These are phyloP conservation scores for Ptychoptera albimana DNA, from an alignment of 2,888 invertebrate species.

Conservation along the genomic window DNA sequence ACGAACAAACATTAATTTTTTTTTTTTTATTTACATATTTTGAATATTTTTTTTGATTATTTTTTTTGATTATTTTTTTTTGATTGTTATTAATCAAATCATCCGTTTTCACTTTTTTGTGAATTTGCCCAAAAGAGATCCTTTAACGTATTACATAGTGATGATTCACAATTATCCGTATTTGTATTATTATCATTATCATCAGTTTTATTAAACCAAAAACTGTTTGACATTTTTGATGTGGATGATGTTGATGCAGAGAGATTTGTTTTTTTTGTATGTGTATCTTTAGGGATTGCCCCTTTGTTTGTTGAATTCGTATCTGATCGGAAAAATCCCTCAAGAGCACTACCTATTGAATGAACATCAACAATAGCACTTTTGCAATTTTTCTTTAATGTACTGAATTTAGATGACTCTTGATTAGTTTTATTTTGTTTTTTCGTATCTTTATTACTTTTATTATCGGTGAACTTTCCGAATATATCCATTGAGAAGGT, in stretches of 20 bases:
- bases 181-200: constrained; percentile 51
- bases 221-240: constrained; percentile 20
- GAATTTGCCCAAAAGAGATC: constrained; percentile 43
- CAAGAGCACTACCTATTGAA: constrained; percentile 67
- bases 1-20: too few species aligned
- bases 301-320: constrained; percentile 29
- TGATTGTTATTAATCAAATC: too few species aligned
- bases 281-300: constrained; percentile 31
- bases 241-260: constrained; percentile 26
- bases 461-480: constrained; percentile 34
- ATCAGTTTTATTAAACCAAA: constrained; percentile 48
- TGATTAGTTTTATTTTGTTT: constrained; percentile 18
- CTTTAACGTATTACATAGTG: constrained; percentile 67
- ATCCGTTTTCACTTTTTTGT: too few species aligned
- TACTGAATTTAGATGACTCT: neutral
- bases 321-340: constrained; percentile 52
- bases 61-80: too few species aligned
- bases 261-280: constrained; percentile 19
- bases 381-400: constrained; percentile 34
- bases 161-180: constrained; percentile 59
- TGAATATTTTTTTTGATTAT: too few species aligned
- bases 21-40: too few species aligned
- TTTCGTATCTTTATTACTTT: constrained; percentile 27
- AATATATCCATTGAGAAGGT: constrained; percentile 41
- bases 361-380: constrained; percentile 68